Base-by-base conservation (phyloP, 2,113 vertebrate genomes). In the Pleuronectes platessa region DNA sequence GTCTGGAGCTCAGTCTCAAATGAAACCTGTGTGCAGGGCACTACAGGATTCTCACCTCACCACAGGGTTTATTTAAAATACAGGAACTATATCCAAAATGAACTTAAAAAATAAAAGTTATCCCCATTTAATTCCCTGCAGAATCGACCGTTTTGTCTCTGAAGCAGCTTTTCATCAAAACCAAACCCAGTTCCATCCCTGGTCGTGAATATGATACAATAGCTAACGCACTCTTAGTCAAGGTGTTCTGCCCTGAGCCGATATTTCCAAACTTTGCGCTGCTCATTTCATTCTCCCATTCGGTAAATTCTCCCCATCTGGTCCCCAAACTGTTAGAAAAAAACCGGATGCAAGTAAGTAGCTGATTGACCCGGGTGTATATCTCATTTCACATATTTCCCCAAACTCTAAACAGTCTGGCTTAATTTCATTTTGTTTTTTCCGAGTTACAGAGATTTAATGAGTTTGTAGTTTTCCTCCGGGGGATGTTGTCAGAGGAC, bases 401-500 rank as follows among this genome's bases (percentile, higher is more conserved):
- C 88, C 84, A 89, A 90, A 88, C 86, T 82, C 66, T 84, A 82
- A 90, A 84, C 79, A 84, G 62, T 54, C 62, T 71, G 71, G 83
- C 78, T 85, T 79, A 72, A 83, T 91, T 89, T 88, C 76, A 79
- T 83, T 82, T 80, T 65, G 56, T 68, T 82, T 68, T 82, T 71
- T 31, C 7, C 0, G 54, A 67, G 65, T 89, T 63, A 55, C 59
- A 66, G 37, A 64, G 84, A 88, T 87, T 89, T 90, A 90, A 93
- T 92, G 89, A 93, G 86, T 88, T 84, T 81, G 78, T 82, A 71
- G 81, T 77, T 86, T 76, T 89, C 88, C 89, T 90, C 62, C 75
- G 91, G 90, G 88, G 84, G 60, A 89, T 76, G 86, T 84, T 89
- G 86, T 90, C 90, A 78, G 86, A 89, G 86, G 86, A 90, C 79